These are phyloP conservation scores for Drosophila anceps DNA, from an alignment of 2,888 invertebrate genomes.

Conservation along the genomic window DNA sequence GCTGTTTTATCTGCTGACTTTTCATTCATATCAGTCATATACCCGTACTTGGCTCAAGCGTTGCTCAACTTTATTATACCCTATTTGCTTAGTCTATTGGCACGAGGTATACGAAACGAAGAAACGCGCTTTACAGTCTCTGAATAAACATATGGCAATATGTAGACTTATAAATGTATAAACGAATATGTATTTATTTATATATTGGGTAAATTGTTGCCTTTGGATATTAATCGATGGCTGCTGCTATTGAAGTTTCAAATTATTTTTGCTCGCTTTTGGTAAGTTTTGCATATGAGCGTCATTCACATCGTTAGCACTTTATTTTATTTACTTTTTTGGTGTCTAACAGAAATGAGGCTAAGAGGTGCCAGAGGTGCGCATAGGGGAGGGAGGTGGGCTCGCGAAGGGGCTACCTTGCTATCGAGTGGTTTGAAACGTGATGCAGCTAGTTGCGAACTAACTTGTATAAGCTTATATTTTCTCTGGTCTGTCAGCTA, in stretches of 20 bases:
- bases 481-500: background rate
- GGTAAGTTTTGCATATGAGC: slow-evolving; percentile 15
- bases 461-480: background rate
- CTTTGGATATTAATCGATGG: slow-evolving; percentile 40
- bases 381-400: background rate
- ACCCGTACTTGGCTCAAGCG: background rate
- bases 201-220: slow-evolving; percentile 28
- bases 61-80: slow-evolving; percentile 2
- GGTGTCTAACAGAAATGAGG: slow-evolving; percentile 5
- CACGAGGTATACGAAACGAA: slow-evolving; percentile 5
- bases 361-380: background rate
- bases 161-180: background rate
- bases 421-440: background rate
- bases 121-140: background rate
- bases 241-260: slow-evolving; percentile 38
- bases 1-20: background rate
- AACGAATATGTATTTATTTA: background rate
- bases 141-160: background rate
- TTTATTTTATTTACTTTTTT: slow-evolving; percentile 1
- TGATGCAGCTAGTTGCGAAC: background rate
- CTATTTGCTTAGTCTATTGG: background rate
- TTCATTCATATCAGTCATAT: background rate
- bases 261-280: slow-evolving; percentile 51
- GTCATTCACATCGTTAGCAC: slow-evolving; percentile 40
- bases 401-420: background rate